A percentile compares a stretch with the other conserved stretches of the same genome.
phyloP scores from a whole-genome alignment of 2,113 vertebrate genomes.

The Hippolais icterina region DNA sequence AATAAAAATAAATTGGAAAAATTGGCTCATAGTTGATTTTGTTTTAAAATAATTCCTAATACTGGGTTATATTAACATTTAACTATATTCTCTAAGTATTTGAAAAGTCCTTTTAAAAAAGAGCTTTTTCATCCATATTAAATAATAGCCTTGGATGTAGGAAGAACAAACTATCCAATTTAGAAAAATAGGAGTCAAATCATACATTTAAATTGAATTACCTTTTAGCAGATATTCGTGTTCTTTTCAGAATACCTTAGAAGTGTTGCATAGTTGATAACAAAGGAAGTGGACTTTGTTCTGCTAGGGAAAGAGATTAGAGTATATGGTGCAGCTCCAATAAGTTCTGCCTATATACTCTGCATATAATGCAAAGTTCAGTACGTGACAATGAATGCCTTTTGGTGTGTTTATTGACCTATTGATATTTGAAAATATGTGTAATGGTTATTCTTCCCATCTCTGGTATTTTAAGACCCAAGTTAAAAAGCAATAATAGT shows the following conservation, averaged over 20 bases:
- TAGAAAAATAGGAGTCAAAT: background rate
- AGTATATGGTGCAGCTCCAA: background rate
- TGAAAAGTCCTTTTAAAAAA: background rate
- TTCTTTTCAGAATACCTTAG: constrained; percentile 10
- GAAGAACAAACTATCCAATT: background rate
- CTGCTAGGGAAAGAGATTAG: background rate
- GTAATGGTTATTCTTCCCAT: background rate
- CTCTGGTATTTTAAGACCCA: background rate
- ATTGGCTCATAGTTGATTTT: background rate
- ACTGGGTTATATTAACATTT: background rate
- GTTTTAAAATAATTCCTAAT: background rate
- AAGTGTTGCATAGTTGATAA: background rate
- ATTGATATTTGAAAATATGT: background rate
- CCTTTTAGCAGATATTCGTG: background rate
- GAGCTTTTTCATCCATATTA: background rate
- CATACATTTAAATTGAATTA: background rate
- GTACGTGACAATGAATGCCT: background rate
- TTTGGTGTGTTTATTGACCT: background rate
- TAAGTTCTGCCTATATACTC: background rate
- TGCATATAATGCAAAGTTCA: background rate
- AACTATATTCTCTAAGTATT: background rate
- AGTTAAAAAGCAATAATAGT: background rate
- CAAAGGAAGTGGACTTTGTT: constrained; percentile 7
- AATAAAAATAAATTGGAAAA: background rate
- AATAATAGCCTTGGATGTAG: background rate